Evolutionary conservation across 2,888 invertebrate species (phyloP).

Genomic region (Drosophila maculinotata): DNA sequence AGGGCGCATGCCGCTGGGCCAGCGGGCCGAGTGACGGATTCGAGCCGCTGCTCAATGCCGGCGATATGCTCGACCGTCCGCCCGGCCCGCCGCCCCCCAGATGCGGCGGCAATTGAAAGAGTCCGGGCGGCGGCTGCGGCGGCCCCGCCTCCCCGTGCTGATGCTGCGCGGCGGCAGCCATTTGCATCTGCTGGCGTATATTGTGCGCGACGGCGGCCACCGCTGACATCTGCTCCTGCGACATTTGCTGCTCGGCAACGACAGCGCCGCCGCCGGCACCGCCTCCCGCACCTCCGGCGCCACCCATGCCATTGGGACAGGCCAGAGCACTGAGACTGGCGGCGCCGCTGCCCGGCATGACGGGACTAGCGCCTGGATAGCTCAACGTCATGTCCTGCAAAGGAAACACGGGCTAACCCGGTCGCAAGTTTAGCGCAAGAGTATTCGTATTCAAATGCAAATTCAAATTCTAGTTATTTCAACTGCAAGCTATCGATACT

Average conservation of each 20-base stretch:
- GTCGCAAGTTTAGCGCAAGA: conserved; percentile 52
- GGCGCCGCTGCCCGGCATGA: conserved; percentile 43
- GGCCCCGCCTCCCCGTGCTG: conserved; percentile 75
- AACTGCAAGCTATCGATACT: neutral
- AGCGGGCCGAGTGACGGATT: conserved; percentile 70
- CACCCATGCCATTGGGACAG: conserved; percentile 71
- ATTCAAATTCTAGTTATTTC: neutral
- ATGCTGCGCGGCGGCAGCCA: conserved; percentile 88
- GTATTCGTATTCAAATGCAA: neutral
- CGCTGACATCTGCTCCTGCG: conserved; percentile 92
- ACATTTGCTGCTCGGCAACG: conserved; percentile 86
- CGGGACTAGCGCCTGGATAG: conserved; percentile 86
- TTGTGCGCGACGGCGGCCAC: conserved; percentile 95
- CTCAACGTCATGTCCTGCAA: conserved; percentile 88
- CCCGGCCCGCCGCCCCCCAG: conserved; percentile 80
- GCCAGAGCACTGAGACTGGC: conserved; percentile 59
- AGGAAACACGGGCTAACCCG: conserved; percentile 85
- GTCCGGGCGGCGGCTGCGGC: conserved; percentile 84
- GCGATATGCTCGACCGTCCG: conserved; percentile 84
- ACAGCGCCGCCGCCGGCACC: conserved; percentile 85
- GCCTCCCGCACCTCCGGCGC: conserved; percentile 38
- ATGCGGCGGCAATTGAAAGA: conserved; percentile 83
- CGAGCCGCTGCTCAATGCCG: conserved; percentile 84
- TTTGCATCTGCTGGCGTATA: conserved; percentile 92
- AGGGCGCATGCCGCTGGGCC: conserved; percentile 79